Evolutionary conservation across 2,888 invertebrate species (phyloP), one percentile per base, ranked within the genome.

Genomic region (Ferdinandea cuprea): DNA sequence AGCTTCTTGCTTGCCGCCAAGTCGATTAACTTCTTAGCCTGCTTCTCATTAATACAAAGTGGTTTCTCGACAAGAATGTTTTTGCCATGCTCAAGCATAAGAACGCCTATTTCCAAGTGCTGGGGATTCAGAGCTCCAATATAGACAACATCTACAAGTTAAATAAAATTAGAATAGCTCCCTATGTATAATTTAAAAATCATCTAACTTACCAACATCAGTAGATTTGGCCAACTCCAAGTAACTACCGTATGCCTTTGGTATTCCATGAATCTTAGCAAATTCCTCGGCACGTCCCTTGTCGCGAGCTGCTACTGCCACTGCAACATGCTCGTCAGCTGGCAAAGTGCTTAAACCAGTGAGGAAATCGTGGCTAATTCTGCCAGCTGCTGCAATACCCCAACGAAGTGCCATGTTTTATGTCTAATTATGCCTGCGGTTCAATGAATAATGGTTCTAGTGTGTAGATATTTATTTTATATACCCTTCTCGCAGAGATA

Each of bases 61-160:
- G 98, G 97, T 90, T 98, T 98, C 90, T 98, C 98, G 89, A 97
- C 97, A 1, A 98, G 91, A 0, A 98, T 95, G 87, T 96, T 95
- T 89, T 98, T 98, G 0, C 96, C 96, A 87, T 94, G 92, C 80
- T 95, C 93, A 21, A 98, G 91, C 93, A 96, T 95, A 71, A 96
- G 87, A 89, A 94, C 94, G 0, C 93, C 92, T 2, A 95, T 91
- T 40, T 93, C 92, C 85, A 93, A 94, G 90, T 98, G 98, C 85
- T 94, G 92, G 0, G 95, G 93, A 89, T 96, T 94, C 19, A 98
- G 90, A 0, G 93, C 92, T 4, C 96, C 98, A 86, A 98, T 93
- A 88, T 98, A 98, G 0, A 95, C 95, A 11, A 97, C 93, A 90
- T 98, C 98, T 98, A 86, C 90, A 89, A 32, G 25, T 28, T 17